phyloP scores from a whole-genome alignment of 2,113 vertebrate species.

The Ptilorrhoa leucosticta region DNA sequence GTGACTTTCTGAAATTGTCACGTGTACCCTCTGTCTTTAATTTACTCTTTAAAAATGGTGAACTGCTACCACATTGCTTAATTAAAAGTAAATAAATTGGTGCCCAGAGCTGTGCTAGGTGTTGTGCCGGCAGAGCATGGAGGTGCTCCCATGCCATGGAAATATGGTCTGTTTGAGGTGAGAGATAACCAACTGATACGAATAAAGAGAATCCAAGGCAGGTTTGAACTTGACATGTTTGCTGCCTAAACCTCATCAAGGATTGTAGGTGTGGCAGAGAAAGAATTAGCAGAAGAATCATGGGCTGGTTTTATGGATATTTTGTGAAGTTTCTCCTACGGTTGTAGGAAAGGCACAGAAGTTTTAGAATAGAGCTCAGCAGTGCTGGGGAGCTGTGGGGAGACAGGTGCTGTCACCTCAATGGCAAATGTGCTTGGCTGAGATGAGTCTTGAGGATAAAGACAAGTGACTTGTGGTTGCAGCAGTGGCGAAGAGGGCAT shows the following conservation, averaged over 20 bases:
- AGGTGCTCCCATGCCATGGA: not conserved
- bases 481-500: not conserved
- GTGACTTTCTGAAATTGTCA: not conserved
- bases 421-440: not conserved
- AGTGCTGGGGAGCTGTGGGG: not conserved
- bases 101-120: not conserved
- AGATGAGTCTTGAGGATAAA: not conserved
- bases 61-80: not conserved
- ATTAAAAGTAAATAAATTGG: not conserved
- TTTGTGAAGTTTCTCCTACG: not conserved
- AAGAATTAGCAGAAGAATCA: not conserved
- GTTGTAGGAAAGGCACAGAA: not conserved
- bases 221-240: not conserved
- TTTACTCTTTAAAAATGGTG: not conserved
- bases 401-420: not conserved
- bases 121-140: not conserved
- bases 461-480: not conserved
- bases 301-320: not conserved
- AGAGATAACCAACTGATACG: not conserved
- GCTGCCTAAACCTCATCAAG: not conserved
- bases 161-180: not conserved
- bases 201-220: not conserved
- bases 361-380: not conserved
- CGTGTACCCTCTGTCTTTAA: not conserved
- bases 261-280: not conserved